A percentile compares a stretch with the other conserved stretches of the same genome.
Evolutionary conservation across 2,797 vertebrate genomes (phyloP).

Genomic region (Mormyrops attenuatus): DNA sequence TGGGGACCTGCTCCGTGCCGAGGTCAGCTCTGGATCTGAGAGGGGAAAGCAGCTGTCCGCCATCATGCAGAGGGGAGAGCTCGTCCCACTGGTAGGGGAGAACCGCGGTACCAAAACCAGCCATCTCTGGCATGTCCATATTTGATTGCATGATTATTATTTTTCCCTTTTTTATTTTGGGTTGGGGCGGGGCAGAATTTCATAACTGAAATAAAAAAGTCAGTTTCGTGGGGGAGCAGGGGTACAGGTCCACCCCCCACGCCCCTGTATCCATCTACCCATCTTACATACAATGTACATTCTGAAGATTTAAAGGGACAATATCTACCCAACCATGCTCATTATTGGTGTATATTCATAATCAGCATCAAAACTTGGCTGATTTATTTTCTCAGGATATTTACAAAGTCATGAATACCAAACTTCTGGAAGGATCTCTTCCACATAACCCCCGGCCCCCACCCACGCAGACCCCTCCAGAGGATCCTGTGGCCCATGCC

Average conservation of each 20-base stretch:
- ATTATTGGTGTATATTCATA: not conserved
- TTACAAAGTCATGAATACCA: not conserved
- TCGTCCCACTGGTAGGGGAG: slow-evolving; percentile 85
- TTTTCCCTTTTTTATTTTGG: too few species aligned
- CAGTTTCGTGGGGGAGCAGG: not conserved
- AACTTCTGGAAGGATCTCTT: not conserved
- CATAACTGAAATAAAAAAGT: not conserved
- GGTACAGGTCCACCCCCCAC: not conserved
- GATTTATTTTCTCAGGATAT: not conserved
- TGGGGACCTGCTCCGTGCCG: slow-evolving; percentile 86
- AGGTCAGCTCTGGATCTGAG: slow-evolving; percentile 84
- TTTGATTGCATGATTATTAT: not conserved
- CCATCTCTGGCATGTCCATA: not conserved
- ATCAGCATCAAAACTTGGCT: not conserved
- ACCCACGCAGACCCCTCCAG: not conserved
- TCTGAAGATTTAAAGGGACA: not conserved
- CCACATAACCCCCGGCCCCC: not conserved
- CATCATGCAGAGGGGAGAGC: slow-evolving; percentile 95
- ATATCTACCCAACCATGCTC: not conserved
- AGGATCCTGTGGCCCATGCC: not conserved
- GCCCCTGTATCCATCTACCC: not conserved
- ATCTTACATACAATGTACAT: not conserved
- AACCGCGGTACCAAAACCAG: not conserved
- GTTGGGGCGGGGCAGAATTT: not conserved
- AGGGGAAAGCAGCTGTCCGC: slow-evolving; percentile 85